Evolutionary conservation across 2,797 vertebrate genomes (phyloP).

Genomic region (Hydrophis major): DNA sequence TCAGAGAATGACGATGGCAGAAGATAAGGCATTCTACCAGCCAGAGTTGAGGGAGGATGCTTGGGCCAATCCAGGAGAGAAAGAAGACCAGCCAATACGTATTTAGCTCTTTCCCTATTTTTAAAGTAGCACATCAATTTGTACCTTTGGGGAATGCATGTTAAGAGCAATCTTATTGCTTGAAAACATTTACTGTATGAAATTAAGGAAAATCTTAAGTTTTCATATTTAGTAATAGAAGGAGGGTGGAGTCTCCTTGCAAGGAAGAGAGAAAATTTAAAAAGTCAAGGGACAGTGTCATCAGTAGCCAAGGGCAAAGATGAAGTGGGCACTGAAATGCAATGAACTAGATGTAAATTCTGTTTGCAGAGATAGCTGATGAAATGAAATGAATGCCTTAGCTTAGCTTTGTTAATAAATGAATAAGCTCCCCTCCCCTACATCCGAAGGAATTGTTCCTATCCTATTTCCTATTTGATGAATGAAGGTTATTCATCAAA

Average conservation of each 20-base stretch:
- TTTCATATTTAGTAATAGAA: not conserved
- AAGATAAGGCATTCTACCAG: not conserved
- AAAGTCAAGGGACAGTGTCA: not conserved
- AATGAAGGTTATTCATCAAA: not conserved
- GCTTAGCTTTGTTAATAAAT: not conserved
- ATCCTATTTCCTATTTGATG: no score
- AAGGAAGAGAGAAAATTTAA: not conserved
- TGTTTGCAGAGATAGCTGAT: not conserved
- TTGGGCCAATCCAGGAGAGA: not conserved
- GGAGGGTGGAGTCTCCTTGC: not conserved
- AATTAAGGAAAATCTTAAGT: not conserved
- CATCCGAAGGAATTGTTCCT: not conserved
- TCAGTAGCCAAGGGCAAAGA: not conserved
- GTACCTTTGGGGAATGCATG: not conserved
- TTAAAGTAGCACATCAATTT: not conserved
- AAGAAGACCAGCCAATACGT: not conserved
- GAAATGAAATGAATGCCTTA: not conserved
- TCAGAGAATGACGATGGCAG: not conserved
- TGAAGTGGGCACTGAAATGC: not conserved
- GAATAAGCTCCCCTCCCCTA: not conserved
- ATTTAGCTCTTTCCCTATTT: not conserved
- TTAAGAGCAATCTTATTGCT: not conserved
- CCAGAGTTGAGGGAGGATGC: not conserved
- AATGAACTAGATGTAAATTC: not conserved
- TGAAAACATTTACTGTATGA: not conserved